phyloP scores from a whole-genome alignment of 2,113 vertebrate genomes.

The Ellobius talpinus region DNA sequence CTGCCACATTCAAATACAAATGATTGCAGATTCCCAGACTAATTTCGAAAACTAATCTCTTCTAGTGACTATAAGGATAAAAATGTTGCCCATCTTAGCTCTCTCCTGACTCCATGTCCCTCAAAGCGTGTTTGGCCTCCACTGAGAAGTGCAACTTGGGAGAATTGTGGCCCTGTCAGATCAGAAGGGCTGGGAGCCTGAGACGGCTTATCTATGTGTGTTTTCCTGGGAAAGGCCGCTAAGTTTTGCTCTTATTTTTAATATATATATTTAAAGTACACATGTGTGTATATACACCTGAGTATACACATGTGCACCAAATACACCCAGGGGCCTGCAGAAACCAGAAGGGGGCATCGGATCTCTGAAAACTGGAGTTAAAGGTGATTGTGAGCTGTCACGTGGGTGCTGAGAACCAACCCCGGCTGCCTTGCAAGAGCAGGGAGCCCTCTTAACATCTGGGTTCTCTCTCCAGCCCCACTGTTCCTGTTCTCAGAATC shows the following conservation, averaged over 20 bases:
- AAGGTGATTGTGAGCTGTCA: not conserved
- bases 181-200: not conserved
- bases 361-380: not conserved
- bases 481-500: not conserved
- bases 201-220: accelerated
- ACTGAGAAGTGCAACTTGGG: not conserved
- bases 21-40: not conserved
- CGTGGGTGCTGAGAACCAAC: not conserved
- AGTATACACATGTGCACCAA: not conserved
- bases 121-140: not conserved
- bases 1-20: not conserved
- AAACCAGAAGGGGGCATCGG: not conserved
- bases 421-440: not conserved
- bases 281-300: not conserved
- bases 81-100: not conserved
- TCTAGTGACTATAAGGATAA: not conserved
- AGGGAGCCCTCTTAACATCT: not conserved
- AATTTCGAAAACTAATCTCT: not conserved
- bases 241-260: not conserved
- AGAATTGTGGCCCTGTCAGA: not conserved
- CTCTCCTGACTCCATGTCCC: not conserved
- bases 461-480: not conserved
- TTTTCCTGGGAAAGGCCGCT: not conserved
- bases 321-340: not conserved
- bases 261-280: not conserved